Evolutionary conservation across 2,113 vertebrate species (phyloP).

Genomic region (Atrichornis clamosus): DNA sequence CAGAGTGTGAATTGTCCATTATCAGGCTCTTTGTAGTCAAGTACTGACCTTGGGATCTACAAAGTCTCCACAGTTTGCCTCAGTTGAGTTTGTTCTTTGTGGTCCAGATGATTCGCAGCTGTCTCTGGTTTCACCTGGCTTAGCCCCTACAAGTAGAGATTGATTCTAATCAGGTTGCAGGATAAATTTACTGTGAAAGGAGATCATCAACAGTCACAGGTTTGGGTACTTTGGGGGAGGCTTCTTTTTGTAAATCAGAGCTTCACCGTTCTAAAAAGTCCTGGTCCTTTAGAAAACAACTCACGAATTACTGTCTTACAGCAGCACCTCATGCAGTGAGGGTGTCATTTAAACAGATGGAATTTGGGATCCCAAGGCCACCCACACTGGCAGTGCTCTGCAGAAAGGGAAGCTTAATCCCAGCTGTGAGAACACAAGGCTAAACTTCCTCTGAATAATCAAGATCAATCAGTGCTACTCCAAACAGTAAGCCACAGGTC

Average conservation of each 20-base stretch:
- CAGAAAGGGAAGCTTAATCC: background rate
- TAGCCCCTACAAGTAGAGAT: constrained; percentile 57
- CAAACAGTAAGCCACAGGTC: background rate
- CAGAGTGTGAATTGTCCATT: background rate
- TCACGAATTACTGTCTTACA: background rate
- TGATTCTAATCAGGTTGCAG: background rate
- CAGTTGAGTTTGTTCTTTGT: constrained; percentile 69
- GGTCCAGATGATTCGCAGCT: constrained; percentile 58
- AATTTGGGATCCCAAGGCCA: background rate
- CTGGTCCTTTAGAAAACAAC: background rate
- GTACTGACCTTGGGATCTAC: constrained; percentile 74
- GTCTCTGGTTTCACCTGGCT: constrained; percentile 68
- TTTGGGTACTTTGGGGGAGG: no score
- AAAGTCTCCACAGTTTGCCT: constrained; percentile 67
- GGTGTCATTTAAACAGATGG: background rate
- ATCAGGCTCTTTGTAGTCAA: background rate
- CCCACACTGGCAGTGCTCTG: background rate
- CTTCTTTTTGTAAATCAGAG: background rate
- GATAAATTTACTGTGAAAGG: background rate
- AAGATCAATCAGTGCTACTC: background rate
- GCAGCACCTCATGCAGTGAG: background rate
- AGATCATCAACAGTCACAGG: background rate
- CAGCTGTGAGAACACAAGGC: background rate
- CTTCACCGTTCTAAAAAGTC: background rate
- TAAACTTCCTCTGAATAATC: background rate